Percentiles rank a stretch among this genome's conserved stretches.
Conservation (phyloP, 2,888 invertebrate species). For the Drosophila antonietae region DNA sequence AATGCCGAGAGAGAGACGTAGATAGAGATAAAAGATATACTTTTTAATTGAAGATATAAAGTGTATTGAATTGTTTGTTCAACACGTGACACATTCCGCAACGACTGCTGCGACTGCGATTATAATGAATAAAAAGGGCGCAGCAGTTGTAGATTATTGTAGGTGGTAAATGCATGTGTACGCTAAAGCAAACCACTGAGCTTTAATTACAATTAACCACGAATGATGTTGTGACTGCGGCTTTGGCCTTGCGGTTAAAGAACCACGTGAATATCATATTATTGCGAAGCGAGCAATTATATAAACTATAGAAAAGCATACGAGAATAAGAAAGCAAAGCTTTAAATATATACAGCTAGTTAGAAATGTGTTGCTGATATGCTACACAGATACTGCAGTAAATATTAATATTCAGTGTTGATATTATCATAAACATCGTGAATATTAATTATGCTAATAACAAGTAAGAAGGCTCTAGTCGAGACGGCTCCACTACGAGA, state of each 20-base stretch:
- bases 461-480: no score
- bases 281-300: not conserved
- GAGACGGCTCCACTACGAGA: no score
- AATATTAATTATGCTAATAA: no score
- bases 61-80: constrained; percentile 25
- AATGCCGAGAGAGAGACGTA: not conserved
- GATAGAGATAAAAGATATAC: not conserved
- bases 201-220: constrained; percentile 75
- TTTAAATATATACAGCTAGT: not conserved
- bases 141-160: not conserved
- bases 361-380: not conserved
- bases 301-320: constrained; percentile 2
- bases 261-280: constrained; percentile 12
- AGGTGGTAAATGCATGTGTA: constrained; percentile 42
- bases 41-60: constrained; percentile 7
- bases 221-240: constrained; percentile 66
- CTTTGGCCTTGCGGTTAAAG: constrained; percentile 37
- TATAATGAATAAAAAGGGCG: not conserved
- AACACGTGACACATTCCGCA: constrained; percentile 47
- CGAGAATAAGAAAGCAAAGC: not conserved
- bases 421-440: no score
- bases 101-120: constrained; percentile 30
- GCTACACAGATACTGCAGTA: not conserved
- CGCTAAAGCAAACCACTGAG: constrained; percentile 62
- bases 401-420: no score